A percentile compares a stretch with the other conserved stretches of the same genome.
phyloP scores from a whole-genome alignment of 2,797 vertebrate genomes.

The Melanotaenia boesemani region DNA sequence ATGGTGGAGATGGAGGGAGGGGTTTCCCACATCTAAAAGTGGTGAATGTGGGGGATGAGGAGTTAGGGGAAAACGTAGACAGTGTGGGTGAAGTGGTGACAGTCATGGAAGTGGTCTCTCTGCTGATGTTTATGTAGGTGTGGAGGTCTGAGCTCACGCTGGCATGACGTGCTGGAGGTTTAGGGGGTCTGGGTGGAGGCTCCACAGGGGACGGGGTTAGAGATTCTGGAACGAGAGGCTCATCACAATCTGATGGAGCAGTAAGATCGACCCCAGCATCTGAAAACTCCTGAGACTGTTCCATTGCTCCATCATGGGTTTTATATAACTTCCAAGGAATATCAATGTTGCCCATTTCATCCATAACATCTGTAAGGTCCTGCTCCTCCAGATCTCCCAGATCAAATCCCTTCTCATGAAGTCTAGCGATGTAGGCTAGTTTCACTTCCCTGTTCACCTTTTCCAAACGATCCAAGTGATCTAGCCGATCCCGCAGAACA shows the following conservation, averaged over 20 bases:
- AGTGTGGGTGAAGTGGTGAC: conserved; percentile 75
- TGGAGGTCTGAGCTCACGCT: conserved; percentile 82
- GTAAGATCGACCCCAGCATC: conserved; percentile 87
- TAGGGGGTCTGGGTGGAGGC: conserved; percentile 82
- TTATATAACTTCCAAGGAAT: conserved; percentile 84
- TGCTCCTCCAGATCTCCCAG: conserved; percentile 81
- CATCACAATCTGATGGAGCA: conserved; percentile 83
- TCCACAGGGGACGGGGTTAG: conserved; percentile 79
- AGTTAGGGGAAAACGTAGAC: conserved; percentile 75
- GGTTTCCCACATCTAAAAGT: conserved; percentile 78
- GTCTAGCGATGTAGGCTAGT: conserved; percentile 76
- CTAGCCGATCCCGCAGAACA: conserved; percentile 81
- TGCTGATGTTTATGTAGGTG: conserved; percentile 84
- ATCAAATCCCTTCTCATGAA: conserved; percentile 82
- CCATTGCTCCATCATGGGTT: conserved; percentile 54
- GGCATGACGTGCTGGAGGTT: conserved; percentile 81
- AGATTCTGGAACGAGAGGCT: conserved; percentile 79
- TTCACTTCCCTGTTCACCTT: conserved; percentile 85
- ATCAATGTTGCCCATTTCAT: conserved; percentile 84
- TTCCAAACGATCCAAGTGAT: conserved; percentile 84
- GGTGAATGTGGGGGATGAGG: conserved; percentile 76
- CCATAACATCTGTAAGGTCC: conserved; percentile 79
- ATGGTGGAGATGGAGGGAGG: conserved; percentile 71
- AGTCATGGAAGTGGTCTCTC: conserved; percentile 74
- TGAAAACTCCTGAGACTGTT: conserved; percentile 85